Percentiles rank a stretch among this genome's conserved stretches.
phyloP scores from a whole-genome alignment of 2,113 vertebrate species.

The Ammodytes dubius region DNA sequence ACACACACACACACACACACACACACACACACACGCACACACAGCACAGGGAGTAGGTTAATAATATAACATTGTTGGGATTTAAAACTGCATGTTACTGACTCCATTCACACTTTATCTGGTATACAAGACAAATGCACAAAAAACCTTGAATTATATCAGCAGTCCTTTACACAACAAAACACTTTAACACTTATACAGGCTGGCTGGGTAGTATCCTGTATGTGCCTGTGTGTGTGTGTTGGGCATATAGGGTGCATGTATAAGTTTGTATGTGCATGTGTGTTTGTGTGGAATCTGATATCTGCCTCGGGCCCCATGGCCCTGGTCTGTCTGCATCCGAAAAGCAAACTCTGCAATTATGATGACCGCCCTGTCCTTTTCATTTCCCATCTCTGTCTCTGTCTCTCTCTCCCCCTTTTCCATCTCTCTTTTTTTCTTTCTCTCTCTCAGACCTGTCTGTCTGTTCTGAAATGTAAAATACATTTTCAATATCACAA shows the following conservation, averaged over 20 bases:
- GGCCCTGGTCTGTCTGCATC: slow-evolving; percentile 82
- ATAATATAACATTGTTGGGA: slow-evolving; percentile 48
- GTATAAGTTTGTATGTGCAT: slow-evolving; percentile 25
- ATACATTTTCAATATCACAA: neutral
- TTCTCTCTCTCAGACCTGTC: slow-evolving; percentile 30
- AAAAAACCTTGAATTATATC: slow-evolving; percentile 34
- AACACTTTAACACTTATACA: slow-evolving; percentile 28
- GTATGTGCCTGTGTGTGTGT: slow-evolving; percentile 24
- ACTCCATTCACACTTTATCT: slow-evolving; percentile 21
- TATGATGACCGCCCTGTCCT: slow-evolving; percentile 83
- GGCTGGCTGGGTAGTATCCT: slow-evolving; percentile 12
- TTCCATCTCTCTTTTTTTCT: slow-evolving; percentile 30
- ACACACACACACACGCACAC: slow-evolving; percentile 12
- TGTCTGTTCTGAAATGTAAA: slow-evolving; percentile 31
- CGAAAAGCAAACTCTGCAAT: slow-evolving; percentile 84
- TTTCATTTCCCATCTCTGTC: slow-evolving; percentile 80
- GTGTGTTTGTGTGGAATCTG: slow-evolving; percentile 75
- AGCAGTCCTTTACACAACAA: slow-evolving; percentile 13
- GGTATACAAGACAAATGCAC: slow-evolving; percentile 31
- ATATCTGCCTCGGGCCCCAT: slow-evolving; percentile 78
- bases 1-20: slow-evolving; percentile 12
- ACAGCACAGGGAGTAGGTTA: slow-evolving; percentile 10
- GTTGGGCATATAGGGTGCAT: slow-evolving; percentile 36
- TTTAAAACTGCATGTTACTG: slow-evolving; percentile 36
- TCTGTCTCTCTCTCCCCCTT: slow-evolving; percentile 39